Base-by-base conservation (phyloP, 2,113 vertebrate species). In the Ictidomys tridecemlineatus region DNA sequence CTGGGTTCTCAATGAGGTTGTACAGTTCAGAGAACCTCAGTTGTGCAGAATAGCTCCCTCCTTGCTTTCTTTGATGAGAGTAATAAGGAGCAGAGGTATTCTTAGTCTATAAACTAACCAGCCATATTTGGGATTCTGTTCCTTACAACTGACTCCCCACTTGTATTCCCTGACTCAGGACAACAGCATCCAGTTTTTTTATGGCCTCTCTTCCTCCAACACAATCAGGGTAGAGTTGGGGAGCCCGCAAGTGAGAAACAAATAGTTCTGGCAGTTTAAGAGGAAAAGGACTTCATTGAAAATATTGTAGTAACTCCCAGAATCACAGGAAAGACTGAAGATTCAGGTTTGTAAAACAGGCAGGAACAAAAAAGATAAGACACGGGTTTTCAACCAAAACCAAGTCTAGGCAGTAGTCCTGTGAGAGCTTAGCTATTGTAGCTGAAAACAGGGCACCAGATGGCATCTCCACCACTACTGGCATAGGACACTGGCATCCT, bases 201-300 rank as follows among this genome's bases (percentile, higher is more conserved):
- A 18, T 2, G 13, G 37, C 26, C 24, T 69, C 22, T 9, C 34
- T 56, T 63, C 63, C 18, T 58, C 58, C 5, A 10, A 28, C 2
- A 0, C 53, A 67, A 22, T 53, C 48, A 73, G 9, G 26, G 42
- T 61, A 76, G 37, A 14, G 14, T 34, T 8, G 48, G 48, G 30
- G 72, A 80, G 37, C 14, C 3, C 5, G 34, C 14, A 32, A 34
- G 58, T 85, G 45, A 69, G 61, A 93, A 74, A 72, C 58, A 79
- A 94, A 85, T 28, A 69, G 67, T 30, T 51, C 10, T 16, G 39
- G 69, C 61, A 65, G 39, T 63, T 73, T 56, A 56, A 85, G 56
- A 42, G 89, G 56, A 84, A 83, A 94, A 89, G 39, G 8, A 83
- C 85, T 78, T 93, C 74, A 39, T 2, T 18, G 30, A 82, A 95